phyloP scores from a whole-genome alignment of 30 jellyfish, hydroid and myxozoan genomes.

The Calvadosia cruxmelitensis region DNA sequence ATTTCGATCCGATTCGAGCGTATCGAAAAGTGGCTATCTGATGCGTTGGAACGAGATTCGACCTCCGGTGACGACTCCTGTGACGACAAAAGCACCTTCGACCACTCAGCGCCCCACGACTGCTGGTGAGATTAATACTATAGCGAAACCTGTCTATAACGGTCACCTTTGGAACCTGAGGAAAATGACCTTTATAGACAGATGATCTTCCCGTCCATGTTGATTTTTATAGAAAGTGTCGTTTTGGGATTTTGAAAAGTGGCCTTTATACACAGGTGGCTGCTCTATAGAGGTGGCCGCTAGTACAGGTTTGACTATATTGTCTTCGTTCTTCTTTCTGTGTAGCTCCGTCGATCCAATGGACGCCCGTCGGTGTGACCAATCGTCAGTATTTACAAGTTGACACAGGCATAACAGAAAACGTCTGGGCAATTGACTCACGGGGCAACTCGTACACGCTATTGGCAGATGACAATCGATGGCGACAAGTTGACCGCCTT shows the following conservation, averaged over 20 bases:
- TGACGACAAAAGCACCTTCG: constrained; percentile 12
- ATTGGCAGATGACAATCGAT: constrained; percentile 11
- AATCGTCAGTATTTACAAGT: constrained; percentile 11
- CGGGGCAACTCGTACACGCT: constrained; percentile 21
- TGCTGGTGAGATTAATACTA: background rate
- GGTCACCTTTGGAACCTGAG: too few species aligned
- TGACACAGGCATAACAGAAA: constrained; percentile 42
- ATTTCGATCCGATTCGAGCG: constrained; percentile 22
- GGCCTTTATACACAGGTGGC: too few species aligned
- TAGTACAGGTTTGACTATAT: too few species aligned
- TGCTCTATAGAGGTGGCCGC: too few species aligned
- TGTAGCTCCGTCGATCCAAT: constrained; percentile 32
- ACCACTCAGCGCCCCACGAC: background rate
- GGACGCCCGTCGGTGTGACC: constrained; percentile 8
- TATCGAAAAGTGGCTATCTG: constrained; percentile 16
- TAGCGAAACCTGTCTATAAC: too few species aligned
- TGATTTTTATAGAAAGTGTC: too few species aligned
- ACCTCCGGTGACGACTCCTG: constrained; percentile 4
- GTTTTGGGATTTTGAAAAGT: too few species aligned
- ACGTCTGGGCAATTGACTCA: constrained; percentile 48
- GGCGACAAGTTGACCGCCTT: constrained; percentile 20
- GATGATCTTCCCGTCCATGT: too few species aligned
- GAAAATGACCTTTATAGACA: too few species aligned
- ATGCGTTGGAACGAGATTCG: constrained; percentile 16
- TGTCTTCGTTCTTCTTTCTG: too few species aligned